These are phyloP conservation scores for Neuroterus valhalla DNA, from an alignment of 1,140 invertebrate species.

Conservation along the genomic window DNA sequence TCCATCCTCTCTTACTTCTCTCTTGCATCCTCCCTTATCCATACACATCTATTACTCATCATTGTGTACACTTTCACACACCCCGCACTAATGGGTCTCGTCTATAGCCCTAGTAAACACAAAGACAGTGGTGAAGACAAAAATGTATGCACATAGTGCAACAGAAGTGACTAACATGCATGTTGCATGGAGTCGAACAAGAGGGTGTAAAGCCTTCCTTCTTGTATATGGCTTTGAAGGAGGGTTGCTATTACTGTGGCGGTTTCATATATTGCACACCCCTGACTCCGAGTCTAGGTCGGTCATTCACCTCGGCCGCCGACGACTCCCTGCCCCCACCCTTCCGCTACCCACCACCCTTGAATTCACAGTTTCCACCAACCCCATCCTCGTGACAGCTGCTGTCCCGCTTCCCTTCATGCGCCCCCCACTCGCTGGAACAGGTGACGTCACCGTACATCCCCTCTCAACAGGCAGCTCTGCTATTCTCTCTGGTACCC, in stretches of 20 bases:
- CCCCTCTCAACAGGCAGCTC: too few species aligned
- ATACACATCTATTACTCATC: background rate
- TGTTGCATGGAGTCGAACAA: conserved; percentile 19
- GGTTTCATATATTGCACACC: conserved; percentile 71
- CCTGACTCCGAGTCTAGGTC: conserved; percentile 75
- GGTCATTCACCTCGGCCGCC: conserved; percentile 71
- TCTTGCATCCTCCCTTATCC: too few species aligned
- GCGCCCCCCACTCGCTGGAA: conserved; percentile 32
- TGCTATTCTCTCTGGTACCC: too few species aligned
- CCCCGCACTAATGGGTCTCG: background rate
- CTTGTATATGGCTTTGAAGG: conserved; percentile 65
- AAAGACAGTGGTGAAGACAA: conserved; percentile 5
- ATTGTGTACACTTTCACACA: background rate
- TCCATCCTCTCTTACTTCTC: too few species aligned
- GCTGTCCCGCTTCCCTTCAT: conserved; percentile 37
- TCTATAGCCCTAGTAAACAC: background rate
- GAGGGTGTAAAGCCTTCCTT: conserved; percentile 64
- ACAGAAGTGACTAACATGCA: conserved; percentile 5
- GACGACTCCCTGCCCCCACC: conserved; percentile 49
- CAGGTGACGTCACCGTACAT: conserved; percentile 39
- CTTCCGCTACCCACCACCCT: conserved; percentile 6
- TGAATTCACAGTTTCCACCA: conserved; percentile 42
- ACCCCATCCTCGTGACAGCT: conserved; percentile 47
- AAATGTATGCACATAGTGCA: background rate
- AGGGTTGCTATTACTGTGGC: conserved; percentile 65